Conservation (phyloP, 1,140 invertebrate species). For the Ganaspis sp. region DNA sequence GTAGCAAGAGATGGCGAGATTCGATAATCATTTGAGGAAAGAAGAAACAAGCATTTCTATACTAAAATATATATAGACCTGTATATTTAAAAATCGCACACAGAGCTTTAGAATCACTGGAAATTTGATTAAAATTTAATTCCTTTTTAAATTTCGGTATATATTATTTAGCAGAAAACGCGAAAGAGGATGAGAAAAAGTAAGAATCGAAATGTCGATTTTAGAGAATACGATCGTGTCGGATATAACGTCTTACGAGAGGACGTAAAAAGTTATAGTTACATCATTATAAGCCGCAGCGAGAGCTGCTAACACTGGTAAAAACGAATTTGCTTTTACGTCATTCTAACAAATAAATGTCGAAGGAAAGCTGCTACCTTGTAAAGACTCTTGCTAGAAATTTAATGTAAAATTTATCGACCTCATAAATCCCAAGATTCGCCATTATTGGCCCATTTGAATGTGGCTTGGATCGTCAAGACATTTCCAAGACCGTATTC, state of each 20-base stretch:
- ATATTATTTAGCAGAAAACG: background rate
- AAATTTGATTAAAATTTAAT: too few relatives aligned
- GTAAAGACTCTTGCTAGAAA: slow-evolving; percentile 45
- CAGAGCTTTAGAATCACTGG: too few relatives aligned
- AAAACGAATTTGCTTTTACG: slow-evolving; percentile 58
- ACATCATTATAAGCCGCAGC: slow-evolving; percentile 70
- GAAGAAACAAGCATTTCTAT: background rate
- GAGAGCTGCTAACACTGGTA: slow-evolving; percentile 49
- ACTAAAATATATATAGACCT: too few relatives aligned
- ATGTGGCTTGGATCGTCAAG: slow-evolving; percentile 48
- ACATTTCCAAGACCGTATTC: background rate
- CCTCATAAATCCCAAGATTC: slow-evolving; percentile 59
- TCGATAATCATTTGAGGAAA: slow-evolving; percentile 55
- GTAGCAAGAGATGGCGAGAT: slow-evolving; percentile 56
- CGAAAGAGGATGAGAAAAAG: slow-evolving; percentile 12
- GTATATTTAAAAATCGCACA: too few relatives aligned
- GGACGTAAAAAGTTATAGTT: slow-evolving; percentile 71
- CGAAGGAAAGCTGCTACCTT: slow-evolving; percentile 45
- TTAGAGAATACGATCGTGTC: slow-evolving; percentile 37
- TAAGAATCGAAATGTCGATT: slow-evolving; percentile 52
- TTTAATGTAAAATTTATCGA: slow-evolving; percentile 54
- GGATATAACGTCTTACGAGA: slow-evolving; percentile 63
- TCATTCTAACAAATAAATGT: slow-evolving; percentile 63
- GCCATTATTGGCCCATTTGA: slow-evolving; percentile 59
- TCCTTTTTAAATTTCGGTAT: too few relatives aligned